Conservation (phyloP, 1,140 invertebrate genomes). For the Acromyrmex echinatior region DNA sequence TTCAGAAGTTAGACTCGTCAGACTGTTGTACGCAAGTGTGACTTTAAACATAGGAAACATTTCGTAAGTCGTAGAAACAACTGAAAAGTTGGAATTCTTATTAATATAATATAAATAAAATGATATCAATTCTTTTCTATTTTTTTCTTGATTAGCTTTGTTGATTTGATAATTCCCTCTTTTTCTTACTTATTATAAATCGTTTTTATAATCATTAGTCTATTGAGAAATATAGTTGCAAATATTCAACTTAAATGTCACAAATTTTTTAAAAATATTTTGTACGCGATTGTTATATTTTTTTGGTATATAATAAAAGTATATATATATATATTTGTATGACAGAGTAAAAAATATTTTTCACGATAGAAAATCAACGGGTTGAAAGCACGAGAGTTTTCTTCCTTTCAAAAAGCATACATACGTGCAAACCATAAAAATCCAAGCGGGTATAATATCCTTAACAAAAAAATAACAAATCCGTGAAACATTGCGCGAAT, state of each 20-base stretch:
- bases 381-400: conserved; percentile 21
- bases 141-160: neutral
- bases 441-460: neutral
- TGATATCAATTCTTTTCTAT: neutral
- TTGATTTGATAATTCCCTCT: neutral
- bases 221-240: neutral
- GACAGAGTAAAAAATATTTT: conserved; percentile 43
- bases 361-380: conserved; percentile 25
- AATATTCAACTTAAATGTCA: neutral
- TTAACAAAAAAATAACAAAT: conserved; percentile 37
- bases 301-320: neutral
- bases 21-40: neutral
- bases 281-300: neutral
- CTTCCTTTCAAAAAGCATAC: conserved; percentile 34
- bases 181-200: neutral
- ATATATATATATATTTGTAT: conserved; percentile 3
- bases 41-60: conserved; percentile 7
- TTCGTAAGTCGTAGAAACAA: neutral
- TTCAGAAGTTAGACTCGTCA: neutral
- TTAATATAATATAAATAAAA: neutral
- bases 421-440: conserved; percentile 23
- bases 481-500: conserved; percentile 4
- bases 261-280: neutral
- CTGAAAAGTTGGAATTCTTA: neutral
- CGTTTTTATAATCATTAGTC: neutral